Evolutionary conservation across 2,797 vertebrate genomes (phyloP).

Genomic region (Octomys mimax): DNA sequence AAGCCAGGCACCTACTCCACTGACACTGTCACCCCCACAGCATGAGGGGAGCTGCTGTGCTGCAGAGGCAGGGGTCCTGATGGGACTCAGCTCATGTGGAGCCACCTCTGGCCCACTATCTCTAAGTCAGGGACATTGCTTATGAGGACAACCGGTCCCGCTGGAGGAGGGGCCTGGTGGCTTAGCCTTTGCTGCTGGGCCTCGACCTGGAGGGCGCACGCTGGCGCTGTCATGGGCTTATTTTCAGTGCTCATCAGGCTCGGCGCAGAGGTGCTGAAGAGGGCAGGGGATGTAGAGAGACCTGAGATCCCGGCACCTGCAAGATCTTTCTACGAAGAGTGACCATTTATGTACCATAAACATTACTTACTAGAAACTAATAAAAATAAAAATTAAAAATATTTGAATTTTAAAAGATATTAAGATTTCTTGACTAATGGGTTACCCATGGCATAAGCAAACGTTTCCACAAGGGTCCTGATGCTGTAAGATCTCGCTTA

Average conservation of each 20-base stretch:
- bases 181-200: not conserved
- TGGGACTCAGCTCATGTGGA: not conserved
- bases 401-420: not conserved
- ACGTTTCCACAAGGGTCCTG: not conserved
- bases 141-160: not conserved
- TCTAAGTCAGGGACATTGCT: not conserved
- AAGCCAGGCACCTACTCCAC: not conserved
- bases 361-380: too few species aligned
- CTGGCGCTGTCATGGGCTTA: not conserved
- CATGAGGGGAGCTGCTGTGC: not conserved
- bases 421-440: not conserved
- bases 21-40: not conserved
- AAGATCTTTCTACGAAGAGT: not conserved
- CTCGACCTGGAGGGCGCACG: not conserved
- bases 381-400: not conserved
- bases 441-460: not conserved
- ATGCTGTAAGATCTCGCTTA: not conserved
- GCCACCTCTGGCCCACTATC: too few species aligned
- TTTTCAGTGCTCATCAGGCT: not conserved
- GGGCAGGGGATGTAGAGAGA: not conserved
- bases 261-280: not conserved
- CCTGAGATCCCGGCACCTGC: not conserved
- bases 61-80: not conserved
- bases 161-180: not conserved
- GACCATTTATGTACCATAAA: too few species aligned